Conservation (phyloP, 2,113 vertebrate genomes). For the Glareola pratincola region DNA sequence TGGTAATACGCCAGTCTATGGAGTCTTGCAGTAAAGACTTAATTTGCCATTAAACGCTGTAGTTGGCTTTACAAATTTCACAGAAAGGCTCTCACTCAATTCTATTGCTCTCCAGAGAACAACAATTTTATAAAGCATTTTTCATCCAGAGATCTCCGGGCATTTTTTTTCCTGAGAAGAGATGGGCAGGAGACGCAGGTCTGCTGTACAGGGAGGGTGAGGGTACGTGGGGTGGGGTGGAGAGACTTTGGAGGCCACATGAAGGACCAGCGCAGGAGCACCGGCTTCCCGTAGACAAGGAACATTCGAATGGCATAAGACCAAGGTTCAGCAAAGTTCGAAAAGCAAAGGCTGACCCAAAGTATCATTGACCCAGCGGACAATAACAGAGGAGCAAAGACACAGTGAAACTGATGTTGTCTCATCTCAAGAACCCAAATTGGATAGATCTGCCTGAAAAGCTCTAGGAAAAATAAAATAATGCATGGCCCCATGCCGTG, state of each 20-base stretch:
- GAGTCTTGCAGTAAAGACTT: not conserved
- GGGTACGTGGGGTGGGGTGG: not conserved
- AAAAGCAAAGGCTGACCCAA: not conserved
- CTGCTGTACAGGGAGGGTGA: rapidly evolving
- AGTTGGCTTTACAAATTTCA: slow-evolving; percentile 7
- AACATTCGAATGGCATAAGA: not conserved
- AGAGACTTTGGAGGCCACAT: not conserved
- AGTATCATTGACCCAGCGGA: not conserved
- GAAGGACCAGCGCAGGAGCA: not conserved
- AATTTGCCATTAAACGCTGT: not conserved
- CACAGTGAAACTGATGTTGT: rapidly evolving
- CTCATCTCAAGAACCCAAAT: rapidly evolving
- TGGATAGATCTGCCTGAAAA: not conserved
- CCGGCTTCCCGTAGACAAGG: not conserved
- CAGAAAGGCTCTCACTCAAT: not conserved
- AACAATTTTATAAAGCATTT: not conserved
- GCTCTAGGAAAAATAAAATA: not conserved
- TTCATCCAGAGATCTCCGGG: not conserved
- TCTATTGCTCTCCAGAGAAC: not conserved
- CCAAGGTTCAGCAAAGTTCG: not conserved
- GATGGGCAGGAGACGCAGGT: not conserved
- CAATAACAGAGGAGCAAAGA: not conserved
- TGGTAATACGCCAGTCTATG: not conserved
- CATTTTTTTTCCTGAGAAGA: not conserved
- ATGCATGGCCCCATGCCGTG: no score